These are phyloP conservation scores for Strix occidentalis DNA, from an alignment of 2,797 vertebrate species.

Conservation along the genomic window DNA sequence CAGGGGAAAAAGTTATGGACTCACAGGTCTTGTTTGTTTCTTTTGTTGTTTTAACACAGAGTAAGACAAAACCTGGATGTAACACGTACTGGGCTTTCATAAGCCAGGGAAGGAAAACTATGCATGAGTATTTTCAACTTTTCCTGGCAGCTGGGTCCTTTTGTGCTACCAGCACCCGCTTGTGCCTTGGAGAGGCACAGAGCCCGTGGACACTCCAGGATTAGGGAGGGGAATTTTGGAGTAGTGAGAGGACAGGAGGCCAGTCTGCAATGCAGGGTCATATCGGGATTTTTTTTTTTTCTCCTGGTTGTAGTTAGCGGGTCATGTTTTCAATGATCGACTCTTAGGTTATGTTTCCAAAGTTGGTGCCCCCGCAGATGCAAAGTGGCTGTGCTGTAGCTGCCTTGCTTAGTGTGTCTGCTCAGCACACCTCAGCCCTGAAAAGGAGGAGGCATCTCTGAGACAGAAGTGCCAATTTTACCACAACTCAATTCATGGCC, in stretches of 20 bases:
- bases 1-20: background rate
- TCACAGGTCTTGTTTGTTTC: background rate
- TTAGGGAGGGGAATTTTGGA: background rate
- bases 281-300: no score
- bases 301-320: background rate
- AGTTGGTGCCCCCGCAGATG: fast-evolving
- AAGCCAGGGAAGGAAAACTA: background rate
- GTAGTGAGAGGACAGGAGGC: background rate
- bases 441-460: background rate
- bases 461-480: background rate
- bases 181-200: background rate
- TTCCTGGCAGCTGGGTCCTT: background rate
- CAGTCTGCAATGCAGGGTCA: background rate
- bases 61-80: background rate
- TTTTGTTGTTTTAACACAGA: background rate
- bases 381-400: fast-evolving
- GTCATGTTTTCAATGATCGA: background rate
- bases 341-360: background rate
- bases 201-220: background rate
- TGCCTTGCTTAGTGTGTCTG: background rate
- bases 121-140: background rate
- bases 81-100: background rate
- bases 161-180: background rate
- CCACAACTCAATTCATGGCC: background rate
- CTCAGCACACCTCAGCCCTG: background rate